Percentiles rank a stretch among this genome's conserved stretches.
Conservation (phyloP, 1,140 invertebrate species). For the Andrena cerasifolii region DNA sequence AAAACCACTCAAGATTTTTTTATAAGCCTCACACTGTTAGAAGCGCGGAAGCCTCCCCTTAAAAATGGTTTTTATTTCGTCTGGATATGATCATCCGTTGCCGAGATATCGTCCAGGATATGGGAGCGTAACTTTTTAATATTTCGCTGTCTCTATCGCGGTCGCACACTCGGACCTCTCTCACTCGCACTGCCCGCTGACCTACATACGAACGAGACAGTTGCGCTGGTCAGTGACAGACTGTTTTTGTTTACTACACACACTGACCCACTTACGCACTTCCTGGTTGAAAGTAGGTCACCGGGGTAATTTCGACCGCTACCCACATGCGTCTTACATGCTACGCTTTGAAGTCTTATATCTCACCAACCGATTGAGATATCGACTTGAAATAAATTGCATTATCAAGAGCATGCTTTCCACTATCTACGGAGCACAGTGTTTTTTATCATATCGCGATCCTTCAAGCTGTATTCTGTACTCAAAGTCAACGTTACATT, state of each 20-base stretch:
- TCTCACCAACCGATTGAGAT: conserved; percentile 5
- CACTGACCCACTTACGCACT: not conserved
- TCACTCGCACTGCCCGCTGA: not conserved
- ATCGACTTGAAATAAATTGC: not conserved
- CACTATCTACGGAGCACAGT: not conserved
- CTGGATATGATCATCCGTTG: too few relatives aligned
- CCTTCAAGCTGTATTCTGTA: not conserved
- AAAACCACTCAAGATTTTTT: too few relatives aligned
- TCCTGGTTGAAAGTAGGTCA: not conserved
- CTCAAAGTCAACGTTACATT: not conserved
- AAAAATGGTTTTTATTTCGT: too few relatives aligned
- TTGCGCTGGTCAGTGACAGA: not conserved
- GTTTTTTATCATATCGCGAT: not conserved
- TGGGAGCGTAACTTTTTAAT: not conserved
- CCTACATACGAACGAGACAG: not conserved
- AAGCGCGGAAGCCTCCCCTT: too few relatives aligned
- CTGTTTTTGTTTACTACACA: not conserved
- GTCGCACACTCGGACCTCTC: not conserved
- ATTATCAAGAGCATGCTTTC: not conserved
- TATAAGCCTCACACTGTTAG: too few relatives aligned
- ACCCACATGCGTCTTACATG: not conserved
- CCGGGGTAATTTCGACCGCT: not conserved
- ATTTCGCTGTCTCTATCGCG: not conserved
- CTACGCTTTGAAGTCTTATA: not conserved
- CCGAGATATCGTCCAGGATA: not conserved